A percentile compares a stretch with the other conserved stretches of the same genome.
phyloP scores from a whole-genome alignment of 2,888 invertebrate species.

The Pachymerium ferrugineum region DNA sequence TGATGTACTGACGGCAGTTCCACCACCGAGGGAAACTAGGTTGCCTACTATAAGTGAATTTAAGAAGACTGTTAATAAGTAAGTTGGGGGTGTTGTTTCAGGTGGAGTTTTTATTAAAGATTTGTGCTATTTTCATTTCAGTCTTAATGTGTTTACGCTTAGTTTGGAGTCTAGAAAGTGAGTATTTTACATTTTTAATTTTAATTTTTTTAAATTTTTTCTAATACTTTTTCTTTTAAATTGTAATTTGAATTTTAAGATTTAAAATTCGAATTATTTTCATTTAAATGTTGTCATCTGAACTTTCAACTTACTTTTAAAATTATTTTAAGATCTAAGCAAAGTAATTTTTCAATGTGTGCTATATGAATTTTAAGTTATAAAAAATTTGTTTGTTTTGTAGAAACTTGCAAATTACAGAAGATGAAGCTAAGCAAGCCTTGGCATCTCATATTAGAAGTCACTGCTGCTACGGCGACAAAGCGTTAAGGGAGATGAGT shows the following conservation, averaged over 20 bases:
- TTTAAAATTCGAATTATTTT: too few relatives aligned
- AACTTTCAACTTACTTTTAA: too few relatives aligned
- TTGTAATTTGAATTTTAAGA: too few relatives aligned
- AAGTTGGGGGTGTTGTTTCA: neutral
- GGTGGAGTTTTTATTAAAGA: neutral
- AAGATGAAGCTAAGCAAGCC: constrained; percentile 50
- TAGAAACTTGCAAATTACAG: constrained; percentile 46
- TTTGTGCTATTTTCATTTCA: neutral
- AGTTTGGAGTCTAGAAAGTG: neutral
- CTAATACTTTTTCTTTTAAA: neutral
- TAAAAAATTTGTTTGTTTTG: too few relatives aligned
- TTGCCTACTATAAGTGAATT: neutral
- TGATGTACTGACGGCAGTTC: neutral
- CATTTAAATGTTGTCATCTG: too few relatives aligned
- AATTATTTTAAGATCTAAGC: too few relatives aligned
- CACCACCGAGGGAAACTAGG: neutral
- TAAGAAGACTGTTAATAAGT: neutral
- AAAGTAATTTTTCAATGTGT: too few relatives aligned
- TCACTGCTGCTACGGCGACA: constrained; percentile 53
- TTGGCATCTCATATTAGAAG: constrained; percentile 49
- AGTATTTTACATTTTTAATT: neutral
- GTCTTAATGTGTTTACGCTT: neutral
- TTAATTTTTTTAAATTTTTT: neutral
- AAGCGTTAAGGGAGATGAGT: constrained; percentile 50
- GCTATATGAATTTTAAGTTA: too few relatives aligned